These are phyloP conservation scores for Steatornis caripensis DNA, from an alignment of 2,113 vertebrate genomes.

Conservation along the genomic window DNA sequence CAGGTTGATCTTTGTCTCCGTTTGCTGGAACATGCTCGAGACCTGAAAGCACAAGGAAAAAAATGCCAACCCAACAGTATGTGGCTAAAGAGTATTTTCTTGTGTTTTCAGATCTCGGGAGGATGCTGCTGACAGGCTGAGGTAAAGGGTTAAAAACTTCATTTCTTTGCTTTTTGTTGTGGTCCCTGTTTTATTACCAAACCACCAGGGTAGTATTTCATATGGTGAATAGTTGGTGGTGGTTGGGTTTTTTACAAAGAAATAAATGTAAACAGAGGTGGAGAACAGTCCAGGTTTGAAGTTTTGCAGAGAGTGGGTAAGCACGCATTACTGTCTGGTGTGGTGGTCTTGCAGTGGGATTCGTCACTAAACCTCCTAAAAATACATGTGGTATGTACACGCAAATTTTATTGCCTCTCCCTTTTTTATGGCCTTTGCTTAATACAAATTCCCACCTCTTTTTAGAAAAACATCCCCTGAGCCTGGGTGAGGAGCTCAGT, in stretches of 20 bases:
- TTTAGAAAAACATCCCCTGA: neutral
- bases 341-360: neutral
- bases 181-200: neutral
- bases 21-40: neutral
- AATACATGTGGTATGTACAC: neutral
- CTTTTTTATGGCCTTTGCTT: neutral
- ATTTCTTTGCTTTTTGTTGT: neutral
- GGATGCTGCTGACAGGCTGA: neutral
- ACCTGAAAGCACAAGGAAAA: neutral
- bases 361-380: neutral
- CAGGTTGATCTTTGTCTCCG: slow-evolving; percentile 14
- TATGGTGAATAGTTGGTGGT: neutral
- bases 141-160: neutral
- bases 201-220: neutral
- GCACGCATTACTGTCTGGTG: rapidly evolving
- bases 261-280: neutral
- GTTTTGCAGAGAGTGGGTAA: neutral
- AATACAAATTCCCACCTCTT: neutral
- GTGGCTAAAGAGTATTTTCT: neutral
- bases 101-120: neutral
- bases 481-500: rapidly evolving
- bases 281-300: neutral
- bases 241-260: neutral
- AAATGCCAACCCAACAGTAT: no score
- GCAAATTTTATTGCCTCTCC: neutral